These are phyloP conservation scores for Crenichthys baileyi DNA, from an alignment of 2,797 vertebrate species.

Conservation along the genomic window DNA sequence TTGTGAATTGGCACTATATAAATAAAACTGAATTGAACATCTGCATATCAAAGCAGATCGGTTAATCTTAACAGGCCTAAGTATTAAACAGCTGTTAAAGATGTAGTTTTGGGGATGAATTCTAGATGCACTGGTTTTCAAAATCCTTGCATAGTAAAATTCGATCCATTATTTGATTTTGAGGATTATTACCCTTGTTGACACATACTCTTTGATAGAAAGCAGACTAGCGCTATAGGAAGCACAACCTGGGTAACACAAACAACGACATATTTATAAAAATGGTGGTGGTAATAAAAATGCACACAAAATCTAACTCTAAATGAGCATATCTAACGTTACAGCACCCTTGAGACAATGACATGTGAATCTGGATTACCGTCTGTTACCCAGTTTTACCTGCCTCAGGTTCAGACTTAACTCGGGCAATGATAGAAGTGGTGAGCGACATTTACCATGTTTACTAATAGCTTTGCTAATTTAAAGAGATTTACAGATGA, in stretches of 20 bases:
- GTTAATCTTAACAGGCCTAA: too few species aligned
- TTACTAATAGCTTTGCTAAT: too few species aligned
- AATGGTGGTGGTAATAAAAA: not conserved
- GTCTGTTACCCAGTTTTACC: too few species aligned
- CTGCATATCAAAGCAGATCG: too few species aligned
- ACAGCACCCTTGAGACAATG: not conserved
- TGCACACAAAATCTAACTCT: not conserved
- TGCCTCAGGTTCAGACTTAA: not conserved
- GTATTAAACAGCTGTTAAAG: too few species aligned
- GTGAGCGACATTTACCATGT: too few species aligned
- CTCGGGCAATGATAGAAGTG: not conserved
- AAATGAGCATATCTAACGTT: not conserved
- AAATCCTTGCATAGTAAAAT: not conserved
- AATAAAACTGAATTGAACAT: too few species aligned
- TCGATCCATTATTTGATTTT: not conserved
- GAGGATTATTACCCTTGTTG: not conserved
- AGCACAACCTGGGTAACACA: not conserved
- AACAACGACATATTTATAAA: not conserved
- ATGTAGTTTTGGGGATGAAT: too few species aligned
- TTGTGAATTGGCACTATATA: too few species aligned
- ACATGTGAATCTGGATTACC: not conserved
- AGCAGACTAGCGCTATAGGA: not conserved
- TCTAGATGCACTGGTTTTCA: too few species aligned
- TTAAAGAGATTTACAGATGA: too few species aligned
- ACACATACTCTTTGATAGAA: not conserved